Base-by-base conservation (phyloP, 2,888 invertebrate genomes). In the Megalurothrips usitatus region DNA sequence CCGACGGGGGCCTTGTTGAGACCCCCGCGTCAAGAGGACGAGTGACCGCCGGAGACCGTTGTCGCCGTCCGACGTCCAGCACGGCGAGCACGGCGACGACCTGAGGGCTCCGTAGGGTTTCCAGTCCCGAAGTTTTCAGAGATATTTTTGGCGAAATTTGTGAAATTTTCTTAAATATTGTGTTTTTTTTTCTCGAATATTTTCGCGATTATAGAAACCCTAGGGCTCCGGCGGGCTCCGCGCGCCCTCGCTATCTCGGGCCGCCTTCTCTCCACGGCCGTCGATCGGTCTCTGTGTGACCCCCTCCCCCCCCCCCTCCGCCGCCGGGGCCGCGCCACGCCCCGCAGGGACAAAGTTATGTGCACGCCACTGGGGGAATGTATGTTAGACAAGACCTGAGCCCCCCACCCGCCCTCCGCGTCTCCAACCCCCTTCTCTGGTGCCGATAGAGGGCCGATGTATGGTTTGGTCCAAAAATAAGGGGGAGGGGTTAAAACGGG, bases 301-400 rank as follows among this genome's bases (percentile, higher is more conserved):
- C 68, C 68, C 68, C 23, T 1, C 68, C n/a, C 68, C 11, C 68
- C 68, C 19, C 52, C 52, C 52, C 52, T 19, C 2, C 68, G 23
- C 68, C 68, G 11, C 68, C n/a, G n/a, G n/a, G 14, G 23, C 68
- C 23, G 68, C 68, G 23, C 68, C 68, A 23, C 68, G 23, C 68
- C 68, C 68, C 68, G 23, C 68, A 19, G 68, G 68, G 68, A 68
- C 68, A 68, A 68, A 68, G 68, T 68, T 68, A 68, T 68, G 68
- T 68, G 68, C 68, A 68, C 68, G 68, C 68, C 68, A 68, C 68
- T 23, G 68, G 68, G 68, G 68, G 68, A 68, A 68, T 68, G 68
- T 68, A 68, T 68, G 68, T 68, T 68, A 68, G 68, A 68, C 68
- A 68, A 68, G 68, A 23, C 68, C n/a, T 17, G 19, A 63, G 23